These are phyloP conservation scores for Epinotia bilunana DNA, from an alignment of 2,888 invertebrate species.

Conservation along the genomic window DNA sequence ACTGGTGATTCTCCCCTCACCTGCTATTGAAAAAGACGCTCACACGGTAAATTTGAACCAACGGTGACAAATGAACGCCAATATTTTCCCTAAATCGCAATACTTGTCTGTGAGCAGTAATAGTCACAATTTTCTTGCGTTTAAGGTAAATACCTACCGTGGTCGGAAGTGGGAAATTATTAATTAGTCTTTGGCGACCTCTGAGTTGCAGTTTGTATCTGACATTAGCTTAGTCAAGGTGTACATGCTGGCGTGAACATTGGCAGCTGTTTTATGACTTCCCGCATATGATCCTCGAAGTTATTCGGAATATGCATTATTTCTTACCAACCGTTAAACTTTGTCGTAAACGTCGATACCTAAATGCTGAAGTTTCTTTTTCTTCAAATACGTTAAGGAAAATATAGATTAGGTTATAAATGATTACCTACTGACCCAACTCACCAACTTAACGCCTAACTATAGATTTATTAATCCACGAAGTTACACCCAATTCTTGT, in stretches of 20 bases:
- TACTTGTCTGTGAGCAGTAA: neutral
- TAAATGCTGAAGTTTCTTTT: neutral
- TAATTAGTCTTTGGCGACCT: constrained; percentile 31
- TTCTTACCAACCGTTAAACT: neutral
- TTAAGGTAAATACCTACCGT: constrained; percentile 19
- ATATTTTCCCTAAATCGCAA: constrained; percentile 10
- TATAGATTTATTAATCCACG: no score
- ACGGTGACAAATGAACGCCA: neutral
- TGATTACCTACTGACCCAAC: no score
- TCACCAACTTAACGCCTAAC: no score
- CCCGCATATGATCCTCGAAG: neutral
- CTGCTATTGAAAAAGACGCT: neutral
- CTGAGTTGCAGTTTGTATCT: constrained; percentile 5
- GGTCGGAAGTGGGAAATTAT: constrained; percentile 32
- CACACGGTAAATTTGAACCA: neutral
- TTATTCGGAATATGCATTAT: neutral
- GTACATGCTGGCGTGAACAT: constrained; percentile 7
- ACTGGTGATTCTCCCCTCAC: neutral
- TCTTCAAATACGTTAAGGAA: neutral
- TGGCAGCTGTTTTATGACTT: neutral
- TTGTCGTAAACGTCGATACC: neutral
- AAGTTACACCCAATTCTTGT: no score
- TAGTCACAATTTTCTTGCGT: constrained; percentile 32
- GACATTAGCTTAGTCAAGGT: constrained; percentile 3
- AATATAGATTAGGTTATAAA: neutral